Base-by-base conservation (phyloP, 1,140 invertebrate genomes). In the Brachionus plicatilis region DNA sequence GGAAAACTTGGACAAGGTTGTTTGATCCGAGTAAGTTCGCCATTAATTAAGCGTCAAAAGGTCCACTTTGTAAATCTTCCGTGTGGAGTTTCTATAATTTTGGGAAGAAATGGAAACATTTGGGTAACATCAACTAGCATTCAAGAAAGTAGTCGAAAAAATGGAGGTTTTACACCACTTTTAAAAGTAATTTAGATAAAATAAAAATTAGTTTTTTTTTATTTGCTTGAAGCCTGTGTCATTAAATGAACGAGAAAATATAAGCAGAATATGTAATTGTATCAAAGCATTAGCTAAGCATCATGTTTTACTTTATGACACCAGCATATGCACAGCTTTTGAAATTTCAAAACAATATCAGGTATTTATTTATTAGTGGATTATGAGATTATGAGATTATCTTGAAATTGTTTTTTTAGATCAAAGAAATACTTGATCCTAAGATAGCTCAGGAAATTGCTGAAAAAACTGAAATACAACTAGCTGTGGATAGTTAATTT, bases 101-200 rank as follows among this genome's bases (percentile, higher is more conserved):
- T 99, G 8, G 97, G 97, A 8, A 96, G 95, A 85, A 99, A 99
- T 90, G 97, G 98, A 0, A 97, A 94, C 86, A 93, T 99, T 78
- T 99, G 96, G 95, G 94, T 99, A 70, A 93, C 93, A 82, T 94
- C 95, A 0, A 93, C 92, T 33, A 92, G 93, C 43, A 92, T 92
- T 53, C 94, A 94, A 76, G 94, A 94, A 14, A 75, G 79, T 27
- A 87, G 92, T 92, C 2, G 93, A 94, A 87, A 94, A 94, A 90
- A 89, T 95, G n/a, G 93, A 93, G 89, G 87, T 86, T 83, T 65
- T 45, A 33, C 68, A 12, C 75, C 20, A 24, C 53, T 41, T 27
- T 27, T 53, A 56, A 68, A 66, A 20, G 83, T 85, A 50, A 45
- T 76, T 5, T 56, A 20, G 41, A 29, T 50, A 12, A 43, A 20